Evolutionary conservation across 2,888 invertebrate genomes (phyloP).

Genomic region (Sycophila texana): DNA sequence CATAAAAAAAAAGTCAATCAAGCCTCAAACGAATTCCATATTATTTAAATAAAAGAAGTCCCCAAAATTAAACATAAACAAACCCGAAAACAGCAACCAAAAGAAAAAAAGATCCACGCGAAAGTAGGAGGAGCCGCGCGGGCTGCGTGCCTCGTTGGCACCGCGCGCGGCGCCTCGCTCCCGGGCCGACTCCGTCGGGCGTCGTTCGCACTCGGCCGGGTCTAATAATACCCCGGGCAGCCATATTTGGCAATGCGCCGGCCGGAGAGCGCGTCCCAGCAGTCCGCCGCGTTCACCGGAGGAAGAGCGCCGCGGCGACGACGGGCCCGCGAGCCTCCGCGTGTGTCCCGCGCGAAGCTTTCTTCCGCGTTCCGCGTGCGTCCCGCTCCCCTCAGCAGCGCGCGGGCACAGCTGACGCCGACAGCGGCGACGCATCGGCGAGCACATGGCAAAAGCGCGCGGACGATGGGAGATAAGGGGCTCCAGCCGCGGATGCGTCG

Average conservation of each 20-base stretch:
- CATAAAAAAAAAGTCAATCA: too few relatives aligned
- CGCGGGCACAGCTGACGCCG: not conserved
- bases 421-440: too few relatives aligned
- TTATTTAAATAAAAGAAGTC: too few relatives aligned
- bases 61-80: too few relatives aligned
- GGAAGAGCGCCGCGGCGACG: slow-evolving; percentile 20
- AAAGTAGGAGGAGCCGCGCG: too few relatives aligned
- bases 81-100: too few relatives aligned
- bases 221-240: slow-evolving; percentile 74
- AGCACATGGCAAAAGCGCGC: too few relatives aligned
- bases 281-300: slow-evolving; percentile 14
- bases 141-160: too few relatives aligned
- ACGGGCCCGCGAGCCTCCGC: not conserved
- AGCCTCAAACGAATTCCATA: too few relatives aligned
- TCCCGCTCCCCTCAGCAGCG: slow-evolving; percentile 33
- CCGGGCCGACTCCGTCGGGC: slow-evolving; percentile 67
- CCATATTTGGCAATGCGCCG: slow-evolving; percentile 75
- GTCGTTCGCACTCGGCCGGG: slow-evolving; percentile 69
- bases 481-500: too few relatives aligned
- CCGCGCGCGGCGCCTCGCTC: not conserved
- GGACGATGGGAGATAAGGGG: too few relatives aligned
- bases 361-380: not conserved
- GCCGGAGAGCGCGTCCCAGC: not conserved
- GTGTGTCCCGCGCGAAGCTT: not conserved
- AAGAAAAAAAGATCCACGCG: too few relatives aligned